Evolutionary conservation across 1,140 invertebrate species (phyloP), one percentile per base, ranked within the genome.

Genomic region (Drosophila baimaii): DNA sequence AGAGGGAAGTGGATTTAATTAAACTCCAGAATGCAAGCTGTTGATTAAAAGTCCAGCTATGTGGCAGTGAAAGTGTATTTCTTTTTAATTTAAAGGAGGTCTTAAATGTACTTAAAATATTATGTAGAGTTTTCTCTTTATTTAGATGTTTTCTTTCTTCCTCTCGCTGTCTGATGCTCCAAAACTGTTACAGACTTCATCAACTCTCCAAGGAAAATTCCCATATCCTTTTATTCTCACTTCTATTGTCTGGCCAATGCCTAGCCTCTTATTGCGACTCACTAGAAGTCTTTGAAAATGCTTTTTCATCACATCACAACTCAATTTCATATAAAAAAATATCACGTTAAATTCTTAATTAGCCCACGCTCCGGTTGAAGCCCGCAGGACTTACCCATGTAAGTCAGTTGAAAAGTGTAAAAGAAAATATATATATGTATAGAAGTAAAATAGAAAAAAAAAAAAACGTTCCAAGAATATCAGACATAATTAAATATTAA

Each of bases 401-500:
- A 29, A 46, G 23, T n/a, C 19, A 19, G 27, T 29, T 23, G 19
- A n/a, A 56, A 39, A 76, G 46, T 72, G 25, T 17, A 44, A 29
- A 21, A 47, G 7, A 13, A 46, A 54, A 51, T 19, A 31, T 12
- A 58, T n/a, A 12, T 23, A 7, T 31, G 12, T 3, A 13, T 21
- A n/a, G n/a, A 19, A 43, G 39, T 3, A 13, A 19, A 35, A 57
- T 59, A 29, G 29, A 15, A 21, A 39, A 37, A 51, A 46, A 25
- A 39, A n/a, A n/a, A n/a, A n/a, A n/a, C n/a, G 21, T 62, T 55
- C 43, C 15, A 39, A 31, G 43, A 85, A 85, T 59, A 47, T 81
- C 44, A 63, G 41, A 64, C 37, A 56, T 89, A 89, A 81, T 89
- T 81, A 89, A 89, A 81, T 78, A 89, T 89, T 84, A 89, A 89